phyloP scores from a whole-genome alignment of 2,797 vertebrate species.

The Acipenser oxyrinchus region DNA sequence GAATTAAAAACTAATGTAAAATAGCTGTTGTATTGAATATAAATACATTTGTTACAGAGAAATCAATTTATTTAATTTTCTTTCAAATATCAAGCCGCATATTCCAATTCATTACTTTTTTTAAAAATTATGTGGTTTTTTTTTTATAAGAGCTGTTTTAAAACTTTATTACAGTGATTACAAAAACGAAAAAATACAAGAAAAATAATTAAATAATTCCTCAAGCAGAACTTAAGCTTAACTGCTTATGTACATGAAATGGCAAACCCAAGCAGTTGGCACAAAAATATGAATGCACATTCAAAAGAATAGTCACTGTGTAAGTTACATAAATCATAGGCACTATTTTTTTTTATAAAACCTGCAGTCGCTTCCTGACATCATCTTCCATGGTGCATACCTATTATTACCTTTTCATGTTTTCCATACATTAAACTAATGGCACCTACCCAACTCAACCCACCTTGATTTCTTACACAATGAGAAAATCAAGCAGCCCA shows the following conservation, averaged over 20 bases:
- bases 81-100: constrained; percentile 60
- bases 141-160: constrained; percentile 53
- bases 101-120: constrained; percentile 12
- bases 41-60: constrained; percentile 58
- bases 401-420: no score
- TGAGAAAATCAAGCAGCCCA: no score
- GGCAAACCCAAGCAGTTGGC: constrained; percentile 77
- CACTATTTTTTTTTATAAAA: constrained; percentile 72
- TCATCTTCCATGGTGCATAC: neutral
- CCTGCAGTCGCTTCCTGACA: constrained; percentile 28
- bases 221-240: constrained; percentile 60
- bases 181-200: constrained; percentile 54
- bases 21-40: constrained; percentile 55
- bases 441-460: no score
- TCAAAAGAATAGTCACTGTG: constrained; percentile 49
- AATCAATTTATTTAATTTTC: constrained; percentile 48
- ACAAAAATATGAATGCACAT: constrained; percentile 68
- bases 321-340: constrained; percentile 81
- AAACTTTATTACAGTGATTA: constrained; percentile 51
- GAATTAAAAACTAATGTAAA: constrained; percentile 27
- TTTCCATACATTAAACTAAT: no score
- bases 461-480: no score
- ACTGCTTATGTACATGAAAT: constrained; percentile 69
- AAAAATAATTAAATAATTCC: constrained; percentile 35
- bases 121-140: constrained; percentile 48